Percentiles rank a stretch among this genome's conserved stretches.
Evolutionary conservation across 2,113 vertebrate species (phyloP).

Genomic region (Xiphophorus couchianus): DNA sequence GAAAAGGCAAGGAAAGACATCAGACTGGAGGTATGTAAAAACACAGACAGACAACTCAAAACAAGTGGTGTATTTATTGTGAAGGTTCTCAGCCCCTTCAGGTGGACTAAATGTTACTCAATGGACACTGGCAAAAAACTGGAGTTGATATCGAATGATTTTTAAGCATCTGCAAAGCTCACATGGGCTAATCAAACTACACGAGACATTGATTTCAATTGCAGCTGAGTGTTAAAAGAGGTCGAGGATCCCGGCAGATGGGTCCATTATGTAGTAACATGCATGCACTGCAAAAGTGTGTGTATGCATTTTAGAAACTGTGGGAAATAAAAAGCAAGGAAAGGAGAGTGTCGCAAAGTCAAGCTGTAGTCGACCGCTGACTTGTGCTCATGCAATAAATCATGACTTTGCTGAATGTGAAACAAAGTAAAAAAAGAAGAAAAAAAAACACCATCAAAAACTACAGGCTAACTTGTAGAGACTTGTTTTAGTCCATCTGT

Average conservation of each 20-base stretch:
- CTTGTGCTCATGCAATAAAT: constrained; percentile 41
- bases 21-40: constrained; percentile 22
- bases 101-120: constrained; percentile 12
- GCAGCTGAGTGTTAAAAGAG: constrained; percentile 48
- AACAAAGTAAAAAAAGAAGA: constrained; percentile 15
- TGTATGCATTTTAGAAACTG: constrained; percentile 42
- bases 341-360: constrained; percentile 29
- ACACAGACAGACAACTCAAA: constrained; percentile 27
- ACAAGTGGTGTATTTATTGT: constrained; percentile 19
- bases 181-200: too few species aligned
- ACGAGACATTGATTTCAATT: constrained; percentile 43
- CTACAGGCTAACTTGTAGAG: background rate
- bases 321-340: constrained; percentile 12
- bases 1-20: constrained; percentile 36
- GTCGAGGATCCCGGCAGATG: constrained; percentile 58
- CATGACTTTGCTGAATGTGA: constrained; percentile 27
- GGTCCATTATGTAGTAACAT: constrained; percentile 55
- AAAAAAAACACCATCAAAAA: background rate
- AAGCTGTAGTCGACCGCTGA: constrained; percentile 42
- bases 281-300: constrained; percentile 52
- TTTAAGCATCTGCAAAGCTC: constrained; percentile 28
- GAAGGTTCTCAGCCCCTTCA: constrained; percentile 17
- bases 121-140: constrained; percentile 27
- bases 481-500: constrained; percentile 42
- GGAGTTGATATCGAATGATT: constrained; percentile 1